phyloP scores from a whole-genome alignment of 1,140 invertebrate species.

The Gonatopus flavifemur region DNA sequence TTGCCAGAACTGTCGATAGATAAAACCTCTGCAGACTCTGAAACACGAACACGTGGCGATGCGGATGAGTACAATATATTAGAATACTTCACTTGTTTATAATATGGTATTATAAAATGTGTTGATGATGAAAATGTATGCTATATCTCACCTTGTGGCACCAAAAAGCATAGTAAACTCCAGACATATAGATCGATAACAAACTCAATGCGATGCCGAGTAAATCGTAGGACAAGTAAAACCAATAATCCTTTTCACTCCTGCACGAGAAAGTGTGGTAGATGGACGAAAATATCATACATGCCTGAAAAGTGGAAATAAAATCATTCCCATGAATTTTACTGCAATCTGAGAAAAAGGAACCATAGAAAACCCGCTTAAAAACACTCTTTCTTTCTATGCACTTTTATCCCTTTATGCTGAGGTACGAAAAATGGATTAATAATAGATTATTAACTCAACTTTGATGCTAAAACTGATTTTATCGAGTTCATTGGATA shows the following conservation, averaged over 20 bases:
- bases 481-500: no score
- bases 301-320: conserved; percentile 68
- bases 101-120: conserved; percentile 5
- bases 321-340: no score
- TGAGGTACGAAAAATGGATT: no score
- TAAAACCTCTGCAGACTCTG: conserved; percentile 84
- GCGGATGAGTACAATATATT: background rate
- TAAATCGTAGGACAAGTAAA: conserved; percentile 88
- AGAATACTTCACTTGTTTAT: background rate
- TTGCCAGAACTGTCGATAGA: conserved; percentile 74
- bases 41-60: conserved; percentile 24
- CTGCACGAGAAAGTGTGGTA: conserved; percentile 95
- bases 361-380: no score
- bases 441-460: conserved; percentile 1
- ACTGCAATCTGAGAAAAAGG: no score
- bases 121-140: background rate
- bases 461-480: no score
- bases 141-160: conserved; percentile 77
- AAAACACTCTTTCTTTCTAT: no score
- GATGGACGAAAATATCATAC: conserved; percentile 88
- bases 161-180: conserved; percentile 96
- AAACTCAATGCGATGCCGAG: conserved; percentile 91
- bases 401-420: no score
- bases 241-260: conserved; percentile 82
- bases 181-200: conserved; percentile 91